phyloP scores from a whole-genome alignment of 1,140 invertebrate genomes.

The Sinonovacula constricta region DNA sequence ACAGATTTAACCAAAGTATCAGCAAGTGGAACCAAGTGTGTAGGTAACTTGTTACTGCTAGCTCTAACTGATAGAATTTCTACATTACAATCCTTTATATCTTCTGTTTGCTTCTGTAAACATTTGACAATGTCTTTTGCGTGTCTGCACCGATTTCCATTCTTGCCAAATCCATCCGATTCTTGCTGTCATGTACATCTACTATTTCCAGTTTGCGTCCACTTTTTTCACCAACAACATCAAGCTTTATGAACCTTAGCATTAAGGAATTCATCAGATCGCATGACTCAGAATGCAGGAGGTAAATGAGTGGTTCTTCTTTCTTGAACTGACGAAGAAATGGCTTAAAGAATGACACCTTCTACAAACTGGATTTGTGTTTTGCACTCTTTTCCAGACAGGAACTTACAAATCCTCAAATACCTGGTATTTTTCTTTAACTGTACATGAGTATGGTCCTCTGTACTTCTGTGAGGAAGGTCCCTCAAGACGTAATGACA shows the following conservation, averaged over 20 bases:
- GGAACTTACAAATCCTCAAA: no score
- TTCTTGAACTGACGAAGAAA: no score
- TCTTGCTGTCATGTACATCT: not conserved
- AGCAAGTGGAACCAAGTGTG: constrained; percentile 1
- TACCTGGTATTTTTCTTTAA: no score
- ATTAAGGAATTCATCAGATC: not conserved
- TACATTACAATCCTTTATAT: not conserved
- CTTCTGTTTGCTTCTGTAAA: not conserved
- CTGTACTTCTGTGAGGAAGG: no score
- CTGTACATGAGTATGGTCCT: no score
- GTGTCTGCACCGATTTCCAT: not conserved
- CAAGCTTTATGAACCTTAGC: constrained; percentile 6
- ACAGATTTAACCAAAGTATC: not conserved
- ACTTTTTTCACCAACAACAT: not conserved
- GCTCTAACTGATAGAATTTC: constrained; percentile 18
- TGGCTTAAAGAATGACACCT: no score
- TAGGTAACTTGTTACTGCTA: not conserved
- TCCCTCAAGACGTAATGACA: no score
- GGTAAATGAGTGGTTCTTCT: no score
- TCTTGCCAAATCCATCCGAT: not conserved
- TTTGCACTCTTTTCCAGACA: no score
- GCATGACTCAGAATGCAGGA: no score
- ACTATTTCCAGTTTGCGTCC: not conserved
- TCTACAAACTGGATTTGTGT: no score
- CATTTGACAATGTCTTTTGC: not conserved